Conservation (phyloP, 1,140 invertebrate genomes). For the Lordiphosa mommai region DNA sequence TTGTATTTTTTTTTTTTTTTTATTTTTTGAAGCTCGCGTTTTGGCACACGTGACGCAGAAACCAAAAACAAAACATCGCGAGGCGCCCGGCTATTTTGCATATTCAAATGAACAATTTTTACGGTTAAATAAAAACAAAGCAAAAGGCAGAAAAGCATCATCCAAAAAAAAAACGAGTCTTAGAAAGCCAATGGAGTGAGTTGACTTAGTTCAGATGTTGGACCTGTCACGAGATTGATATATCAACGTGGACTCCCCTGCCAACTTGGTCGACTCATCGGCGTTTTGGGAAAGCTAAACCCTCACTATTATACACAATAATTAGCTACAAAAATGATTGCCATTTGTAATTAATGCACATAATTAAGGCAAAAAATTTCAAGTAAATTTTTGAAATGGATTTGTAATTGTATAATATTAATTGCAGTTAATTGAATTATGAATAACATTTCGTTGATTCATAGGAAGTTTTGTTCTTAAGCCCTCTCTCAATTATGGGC, state of each 20-base stretch:
- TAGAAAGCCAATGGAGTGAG: slow-evolving; percentile 35
- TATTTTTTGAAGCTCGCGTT: slow-evolving; percentile 23
- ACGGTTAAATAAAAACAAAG: slow-evolving; percentile 25
- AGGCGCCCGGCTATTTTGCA: slow-evolving; percentile 62
- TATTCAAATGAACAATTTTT: slow-evolving; percentile 62
- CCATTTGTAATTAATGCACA: slow-evolving; percentile 72
- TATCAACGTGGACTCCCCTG: slow-evolving; percentile 27
- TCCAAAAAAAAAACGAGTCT: slow-evolving; percentile 28
- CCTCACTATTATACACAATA: slow-evolving; percentile 65
- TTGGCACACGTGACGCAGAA: slow-evolving; percentile 62
- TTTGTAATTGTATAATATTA: slow-evolving; percentile 73
- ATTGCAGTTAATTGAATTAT: slow-evolving; percentile 73
- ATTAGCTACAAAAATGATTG: slow-evolving; percentile 72
- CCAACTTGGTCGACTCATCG: slow-evolving; percentile 20
- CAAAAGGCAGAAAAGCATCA: background rate
- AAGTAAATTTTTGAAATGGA: slow-evolving; percentile 64
- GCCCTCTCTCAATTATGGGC: no score
- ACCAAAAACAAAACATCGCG: slow-evolving; percentile 37
- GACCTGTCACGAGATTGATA: slow-evolving; percentile 45
- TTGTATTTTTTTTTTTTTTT: slow-evolving; percentile 10
- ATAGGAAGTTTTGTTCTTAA: slow-evolving; percentile 30
- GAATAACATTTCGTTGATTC: slow-evolving; percentile 56
- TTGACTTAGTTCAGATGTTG: background rate
- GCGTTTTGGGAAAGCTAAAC: slow-evolving; percentile 70
- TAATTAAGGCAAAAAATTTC: slow-evolving; percentile 53